phyloP scores from a whole-genome alignment of 2,797 vertebrate genomes.

The Mycteria americana region DNA sequence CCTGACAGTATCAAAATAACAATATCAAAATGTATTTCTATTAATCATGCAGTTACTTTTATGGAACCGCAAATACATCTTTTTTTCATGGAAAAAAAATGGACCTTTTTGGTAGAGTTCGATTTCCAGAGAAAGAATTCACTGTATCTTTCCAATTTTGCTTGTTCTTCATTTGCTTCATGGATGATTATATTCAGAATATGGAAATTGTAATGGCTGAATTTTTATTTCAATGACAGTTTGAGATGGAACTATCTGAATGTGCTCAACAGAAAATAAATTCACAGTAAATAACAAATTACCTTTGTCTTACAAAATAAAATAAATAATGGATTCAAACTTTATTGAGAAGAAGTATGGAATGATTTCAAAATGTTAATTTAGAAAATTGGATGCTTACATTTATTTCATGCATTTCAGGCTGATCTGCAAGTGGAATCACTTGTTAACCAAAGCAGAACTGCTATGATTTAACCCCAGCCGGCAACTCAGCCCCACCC shows the following conservation, averaged over 20 bases:
- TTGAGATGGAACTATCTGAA: background rate
- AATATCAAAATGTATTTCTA: background rate
- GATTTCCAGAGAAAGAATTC: background rate
- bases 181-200: background rate
- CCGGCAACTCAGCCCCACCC: too few relatives aligned
- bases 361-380: conserved; percentile 13
- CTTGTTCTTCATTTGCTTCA: background rate
- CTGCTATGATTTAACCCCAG: too few relatives aligned
- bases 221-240: background rate
- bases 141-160: background rate
- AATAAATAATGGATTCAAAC: background rate
- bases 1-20: background rate
- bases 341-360: background rate
- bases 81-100: background rate
- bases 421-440: background rate
- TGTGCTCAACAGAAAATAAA: background rate
- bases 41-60: background rate
- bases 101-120: background rate
- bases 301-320: background rate
- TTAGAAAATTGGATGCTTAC: background rate
- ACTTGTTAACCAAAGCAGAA: background rate
- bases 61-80: background rate
- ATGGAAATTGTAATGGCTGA: background rate
- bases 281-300: background rate
- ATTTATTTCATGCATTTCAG: background rate